Percentiles rank a stretch among this genome's conserved stretches.
Conservation (phyloP, 1,140 invertebrate species). For the Frieseomelitta varia region DNA sequence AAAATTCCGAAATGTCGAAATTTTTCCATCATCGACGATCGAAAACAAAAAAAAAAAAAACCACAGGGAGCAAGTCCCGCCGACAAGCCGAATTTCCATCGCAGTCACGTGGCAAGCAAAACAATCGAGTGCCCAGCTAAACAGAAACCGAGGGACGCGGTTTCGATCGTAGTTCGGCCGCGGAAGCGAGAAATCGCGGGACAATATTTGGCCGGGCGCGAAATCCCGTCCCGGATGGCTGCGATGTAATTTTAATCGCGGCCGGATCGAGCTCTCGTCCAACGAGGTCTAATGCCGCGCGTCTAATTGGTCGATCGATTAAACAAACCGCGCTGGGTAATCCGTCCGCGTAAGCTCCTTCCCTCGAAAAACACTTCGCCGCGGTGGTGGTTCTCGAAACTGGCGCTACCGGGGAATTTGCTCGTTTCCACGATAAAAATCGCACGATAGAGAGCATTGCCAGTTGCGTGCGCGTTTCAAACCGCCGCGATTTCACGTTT, state of each 20-base stretch:
- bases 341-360: constrained; percentile 44
- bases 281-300: constrained; percentile 22
- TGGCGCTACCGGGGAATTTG: constrained; percentile 24
- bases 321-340: constrained; percentile 43
- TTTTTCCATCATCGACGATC: background rate
- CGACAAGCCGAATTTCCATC: background rate
- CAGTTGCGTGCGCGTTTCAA: constrained; percentile 38
- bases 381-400: background rate
- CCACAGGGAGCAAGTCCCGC: background rate
- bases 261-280: background rate
- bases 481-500: background rate
- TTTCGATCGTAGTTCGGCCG: background rate
- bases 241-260: constrained; percentile 22
- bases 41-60: background rate
- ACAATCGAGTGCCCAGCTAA: background rate
- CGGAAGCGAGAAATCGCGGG: background rate
- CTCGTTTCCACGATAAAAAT: constrained; percentile 52
- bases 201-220: constrained; percentile 9
- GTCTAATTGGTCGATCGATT: constrained; percentile 40
- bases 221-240: background rate
- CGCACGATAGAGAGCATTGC: background rate
- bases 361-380: constrained; percentile 30
- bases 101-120: background rate
- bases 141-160: background rate
- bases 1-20: background rate